Evolutionary conservation across 2,888 invertebrate genomes (phyloP), one percentile per base, ranked within the genome.

Genomic region (Altica lythri): DNA sequence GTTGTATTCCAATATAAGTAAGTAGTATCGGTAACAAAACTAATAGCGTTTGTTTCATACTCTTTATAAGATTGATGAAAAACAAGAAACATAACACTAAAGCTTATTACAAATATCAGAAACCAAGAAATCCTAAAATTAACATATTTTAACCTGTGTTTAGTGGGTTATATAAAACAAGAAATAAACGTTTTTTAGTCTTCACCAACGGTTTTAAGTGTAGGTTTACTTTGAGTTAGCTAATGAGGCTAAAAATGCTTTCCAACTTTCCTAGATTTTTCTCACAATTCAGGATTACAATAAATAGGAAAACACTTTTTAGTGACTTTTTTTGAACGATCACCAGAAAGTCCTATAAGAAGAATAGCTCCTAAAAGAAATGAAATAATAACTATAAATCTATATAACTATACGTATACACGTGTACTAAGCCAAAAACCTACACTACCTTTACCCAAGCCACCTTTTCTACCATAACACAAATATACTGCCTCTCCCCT

Each of bases 1-100:
- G 81, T 80, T 0, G 84, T 84, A 59, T 83, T 79, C 82, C 84
- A 85, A 55, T 81, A 76, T 57, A 85, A 64, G 65, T 83, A 84
- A 35, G 83, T 78, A 1, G 85, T 85, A 67, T 79, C 79, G 1
- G 78, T 78, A 2, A 76, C 76, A 64, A 79, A 79, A 62, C 77
- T 78, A 35, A 79, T 76, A 2, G 78, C 72, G 60, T 78, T 74
- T 53, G 77, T 68, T 60, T 81, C 78, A 59, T 81, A 82, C 1
- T 80, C 77, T 60, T 79, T 79, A 1, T 82, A 80, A 0, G 83
- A 78, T 1, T 78, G 78, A 16, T 74, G 75, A 22, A 81, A 75
- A 0, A 80, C 75, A 47, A 79, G 72, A 25, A 81, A 65, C 61
- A 76, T 77, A 1, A 79, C 73, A 1, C 78, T 72, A 1, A 77